phyloP scores from a whole-genome alignment of 1,140 invertebrate species.

The Drosophila pseudoananassae region DNA sequence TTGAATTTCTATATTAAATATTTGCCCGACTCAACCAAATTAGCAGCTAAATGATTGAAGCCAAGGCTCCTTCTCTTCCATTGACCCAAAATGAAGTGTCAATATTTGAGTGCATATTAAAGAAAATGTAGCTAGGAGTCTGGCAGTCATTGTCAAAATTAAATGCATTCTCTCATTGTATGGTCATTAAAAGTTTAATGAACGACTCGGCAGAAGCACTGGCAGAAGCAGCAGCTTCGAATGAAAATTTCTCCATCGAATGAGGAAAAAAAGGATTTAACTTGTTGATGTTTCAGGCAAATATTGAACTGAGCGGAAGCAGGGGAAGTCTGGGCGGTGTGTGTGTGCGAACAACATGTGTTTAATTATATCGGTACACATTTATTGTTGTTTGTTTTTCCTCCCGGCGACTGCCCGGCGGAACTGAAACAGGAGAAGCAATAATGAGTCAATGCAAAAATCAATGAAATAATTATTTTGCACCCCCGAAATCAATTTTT shows the following conservation, averaged over 20 bases:
- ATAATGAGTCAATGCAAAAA: constrained; percentile 45
- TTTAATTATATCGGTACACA: constrained; percentile 44
- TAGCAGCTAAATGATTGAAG: constrained; percentile 42
- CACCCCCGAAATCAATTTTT: constrained; percentile 32
- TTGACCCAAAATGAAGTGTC: constrained; percentile 13
- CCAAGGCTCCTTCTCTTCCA: constrained; percentile 11
- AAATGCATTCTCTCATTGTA: constrained; percentile 43
- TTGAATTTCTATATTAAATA: constrained; percentile 48
- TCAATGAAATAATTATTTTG: constrained; percentile 57
- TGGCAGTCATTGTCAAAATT: constrained; percentile 29
- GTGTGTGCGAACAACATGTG: constrained; percentile 41
- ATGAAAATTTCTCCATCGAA: constrained; percentile 15
- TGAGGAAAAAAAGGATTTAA: constrained; percentile 45
- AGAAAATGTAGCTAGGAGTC: constrained; percentile 27
- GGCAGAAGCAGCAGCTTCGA: neutral
- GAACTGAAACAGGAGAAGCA: constrained; percentile 9
- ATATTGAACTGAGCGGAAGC: constrained; percentile 24
- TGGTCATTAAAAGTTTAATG: constrained; percentile 66
- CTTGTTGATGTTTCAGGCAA: constrained; percentile 67
- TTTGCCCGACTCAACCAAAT: constrained; percentile 46
- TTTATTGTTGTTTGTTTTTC: constrained; percentile 21
- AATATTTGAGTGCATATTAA: constrained; percentile 39
- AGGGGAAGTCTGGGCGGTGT: constrained; percentile 5
- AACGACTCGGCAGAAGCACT: constrained; percentile 8
- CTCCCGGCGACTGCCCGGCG: neutral